These are phyloP conservation scores for Panthera tigris DNA, from an alignment of 2,113 vertebrate genomes.

Conservation along the genomic window DNA sequence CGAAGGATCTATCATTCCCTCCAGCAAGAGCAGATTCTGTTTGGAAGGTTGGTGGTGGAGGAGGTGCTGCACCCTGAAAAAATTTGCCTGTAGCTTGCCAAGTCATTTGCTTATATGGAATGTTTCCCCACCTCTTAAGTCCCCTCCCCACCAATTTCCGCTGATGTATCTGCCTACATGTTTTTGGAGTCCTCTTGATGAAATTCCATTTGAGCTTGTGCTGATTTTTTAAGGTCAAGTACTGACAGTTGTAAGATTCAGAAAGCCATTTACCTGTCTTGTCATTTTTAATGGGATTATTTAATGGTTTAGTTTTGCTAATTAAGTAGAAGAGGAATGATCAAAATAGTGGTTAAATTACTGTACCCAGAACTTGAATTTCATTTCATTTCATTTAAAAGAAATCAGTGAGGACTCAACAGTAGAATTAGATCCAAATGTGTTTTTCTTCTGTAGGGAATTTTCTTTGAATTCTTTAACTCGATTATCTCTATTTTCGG, in stretches of 20 bases:
- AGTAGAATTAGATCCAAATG: conserved; percentile 64
- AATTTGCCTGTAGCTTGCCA: not conserved
- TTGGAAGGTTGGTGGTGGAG: not conserved
- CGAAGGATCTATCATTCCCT: not conserved
- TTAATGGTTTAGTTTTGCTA: conserved; percentile 57
- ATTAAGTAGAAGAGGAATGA: conserved; percentile 57
- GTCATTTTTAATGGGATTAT: conserved; percentile 39
- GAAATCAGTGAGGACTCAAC: conserved; percentile 50
- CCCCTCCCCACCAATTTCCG: not conserved
- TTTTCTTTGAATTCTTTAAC: conserved; percentile 52
- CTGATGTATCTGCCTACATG: not conserved
- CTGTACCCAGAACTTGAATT: conserved; percentile 59
- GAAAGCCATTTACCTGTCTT: conserved; percentile 58
- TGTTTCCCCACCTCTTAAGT: not conserved
- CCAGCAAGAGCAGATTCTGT: not conserved
- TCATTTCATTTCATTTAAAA: conserved; percentile 67
- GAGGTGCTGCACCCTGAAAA: not conserved
- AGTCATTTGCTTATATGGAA: not conserved
- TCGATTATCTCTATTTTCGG: conserved; percentile 69
- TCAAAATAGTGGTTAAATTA: conserved; percentile 64
- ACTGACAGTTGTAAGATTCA: conserved; percentile 23
- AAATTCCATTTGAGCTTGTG: conserved; percentile 34
- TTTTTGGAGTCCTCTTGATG: conserved; percentile 34
- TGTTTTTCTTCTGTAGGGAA: conserved; percentile 65
- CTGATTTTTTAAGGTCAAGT: conserved; percentile 58